Conservation (phyloP, 2,797 vertebrate genomes). For the Streptopelia turtur region DNA sequence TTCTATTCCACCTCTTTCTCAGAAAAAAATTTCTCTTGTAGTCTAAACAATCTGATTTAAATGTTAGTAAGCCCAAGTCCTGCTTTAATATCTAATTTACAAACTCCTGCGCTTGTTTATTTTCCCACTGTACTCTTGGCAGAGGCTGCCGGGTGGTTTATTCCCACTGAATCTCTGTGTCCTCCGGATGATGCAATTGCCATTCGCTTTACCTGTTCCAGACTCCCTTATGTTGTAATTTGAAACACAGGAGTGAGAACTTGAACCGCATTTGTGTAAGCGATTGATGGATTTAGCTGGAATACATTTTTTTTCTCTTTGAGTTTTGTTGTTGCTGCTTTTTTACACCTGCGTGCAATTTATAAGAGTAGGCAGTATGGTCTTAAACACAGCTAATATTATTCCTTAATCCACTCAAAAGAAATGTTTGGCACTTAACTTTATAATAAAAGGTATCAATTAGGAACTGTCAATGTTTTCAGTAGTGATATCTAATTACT, state of each 20-base stretch:
- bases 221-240: constrained; percentile 34
- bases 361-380: constrained; percentile 49
- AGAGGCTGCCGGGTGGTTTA: not conserved
- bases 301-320: not conserved
- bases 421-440: constrained; percentile 77
- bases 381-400: constrained; percentile 64
- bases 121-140: not conserved
- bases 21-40: not conserved
- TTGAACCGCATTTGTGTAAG: constrained; percentile 22
- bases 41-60: constrained; percentile 37
- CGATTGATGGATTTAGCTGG: constrained; percentile 47
- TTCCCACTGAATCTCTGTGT: not conserved
- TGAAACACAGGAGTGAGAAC: constrained; percentile 57
- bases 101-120: not conserved
- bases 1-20: not conserved
- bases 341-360: constrained; percentile 31
- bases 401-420: constrained; percentile 73
- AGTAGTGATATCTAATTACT: constrained; percentile 81
- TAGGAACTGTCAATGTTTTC: constrained; percentile 82
- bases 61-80: not conserved
- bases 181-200: not conserved
- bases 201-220: not conserved
- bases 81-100: not conserved
- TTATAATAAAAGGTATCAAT: constrained; percentile 83
- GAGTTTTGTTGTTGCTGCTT: not conserved